phyloP scores from a whole-genome alignment of 2,888 invertebrate genomes.

The Phrixothrix hirtus region DNA sequence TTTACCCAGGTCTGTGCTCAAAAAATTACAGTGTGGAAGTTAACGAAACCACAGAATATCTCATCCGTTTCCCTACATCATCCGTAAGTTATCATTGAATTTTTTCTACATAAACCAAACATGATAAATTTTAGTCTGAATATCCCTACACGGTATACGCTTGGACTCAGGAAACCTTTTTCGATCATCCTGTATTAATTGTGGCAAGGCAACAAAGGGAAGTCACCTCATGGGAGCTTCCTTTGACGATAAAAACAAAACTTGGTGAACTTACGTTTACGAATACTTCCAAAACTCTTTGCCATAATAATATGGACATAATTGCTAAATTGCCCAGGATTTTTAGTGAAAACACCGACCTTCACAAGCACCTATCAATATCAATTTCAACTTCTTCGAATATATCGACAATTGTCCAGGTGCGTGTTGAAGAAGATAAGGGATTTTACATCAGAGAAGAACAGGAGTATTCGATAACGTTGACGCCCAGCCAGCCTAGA shows the following conservation, averaged over 20 bases:
- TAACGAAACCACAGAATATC: neutral
- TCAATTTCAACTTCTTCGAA: constrained; percentile 69
- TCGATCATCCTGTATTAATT: constrained; percentile 47
- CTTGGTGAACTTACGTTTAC: constrained; percentile 54
- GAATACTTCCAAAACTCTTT: constrained; percentile 64
- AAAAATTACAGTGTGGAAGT: neutral
- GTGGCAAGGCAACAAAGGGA: constrained; percentile 71
- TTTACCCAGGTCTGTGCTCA: neutral
- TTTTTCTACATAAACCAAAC: no score
- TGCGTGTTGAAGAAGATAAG: constrained; percentile 60
- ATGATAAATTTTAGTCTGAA: constrained; percentile 8
- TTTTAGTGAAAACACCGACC: constrained; percentile 1
- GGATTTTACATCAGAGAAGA: constrained; percentile 61
- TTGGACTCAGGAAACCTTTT: constrained; percentile 5
- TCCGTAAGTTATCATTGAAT: neutral
- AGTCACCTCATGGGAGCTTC: constrained; percentile 43
- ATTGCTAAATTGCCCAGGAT: constrained; percentile 3
- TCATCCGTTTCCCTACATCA: constrained; percentile 1
- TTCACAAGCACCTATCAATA: constrained; percentile 46
- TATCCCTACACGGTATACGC: constrained; percentile 10
- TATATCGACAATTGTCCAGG: constrained; percentile 59
- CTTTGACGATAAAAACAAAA: constrained; percentile 30
- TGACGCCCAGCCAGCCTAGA: constrained; percentile 59
- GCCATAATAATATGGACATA: constrained; percentile 61
- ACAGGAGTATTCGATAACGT: constrained; percentile 43